These are phyloP conservation scores for Esox lucius DNA, from an alignment of 2,797 vertebrate genomes.

Conservation along the genomic window DNA sequence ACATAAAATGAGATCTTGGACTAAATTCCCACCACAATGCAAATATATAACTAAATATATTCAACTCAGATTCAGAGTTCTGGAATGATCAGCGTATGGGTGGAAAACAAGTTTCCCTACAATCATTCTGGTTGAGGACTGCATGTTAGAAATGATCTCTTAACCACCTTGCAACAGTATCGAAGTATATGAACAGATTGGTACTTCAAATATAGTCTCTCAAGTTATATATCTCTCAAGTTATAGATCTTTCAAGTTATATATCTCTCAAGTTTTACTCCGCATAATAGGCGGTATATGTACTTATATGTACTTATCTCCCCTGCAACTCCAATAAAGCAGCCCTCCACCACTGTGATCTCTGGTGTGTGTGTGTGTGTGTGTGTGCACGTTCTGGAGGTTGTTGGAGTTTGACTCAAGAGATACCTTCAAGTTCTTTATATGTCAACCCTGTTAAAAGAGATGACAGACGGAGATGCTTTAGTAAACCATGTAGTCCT, in stretches of 20 bases:
- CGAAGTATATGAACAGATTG: background rate
- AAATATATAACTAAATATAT: too few species aligned
- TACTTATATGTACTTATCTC: background rate
- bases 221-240: too few species aligned
- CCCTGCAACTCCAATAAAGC: background rate
- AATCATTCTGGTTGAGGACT: too few species aligned
- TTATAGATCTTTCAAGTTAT: too few species aligned
- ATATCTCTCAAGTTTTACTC: background rate
- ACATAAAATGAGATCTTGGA: too few species aligned
- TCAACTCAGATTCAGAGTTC: too few species aligned
- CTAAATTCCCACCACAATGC: too few species aligned
- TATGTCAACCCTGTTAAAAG: background rate
- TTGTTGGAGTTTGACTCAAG: background rate
- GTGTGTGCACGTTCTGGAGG: background rate
- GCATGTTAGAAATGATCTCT: too few species aligned
- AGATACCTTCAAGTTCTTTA: background rate
- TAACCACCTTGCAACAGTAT: background rate
- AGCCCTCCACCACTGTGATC: too few species aligned
- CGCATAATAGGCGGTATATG: background rate
- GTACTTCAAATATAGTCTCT: background rate
- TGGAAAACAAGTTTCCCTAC: too few species aligned
- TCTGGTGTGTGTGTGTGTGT: constrained; percentile 22
- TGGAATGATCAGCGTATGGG: too few species aligned
- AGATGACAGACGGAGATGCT: background rate
- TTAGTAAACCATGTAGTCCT: background rate